Percentiles rank a stretch among this genome's conserved stretches.
Evolutionary conservation across 2,888 invertebrate species (phyloP).

Genomic region (Exephanes ischioxanthus): DNA sequence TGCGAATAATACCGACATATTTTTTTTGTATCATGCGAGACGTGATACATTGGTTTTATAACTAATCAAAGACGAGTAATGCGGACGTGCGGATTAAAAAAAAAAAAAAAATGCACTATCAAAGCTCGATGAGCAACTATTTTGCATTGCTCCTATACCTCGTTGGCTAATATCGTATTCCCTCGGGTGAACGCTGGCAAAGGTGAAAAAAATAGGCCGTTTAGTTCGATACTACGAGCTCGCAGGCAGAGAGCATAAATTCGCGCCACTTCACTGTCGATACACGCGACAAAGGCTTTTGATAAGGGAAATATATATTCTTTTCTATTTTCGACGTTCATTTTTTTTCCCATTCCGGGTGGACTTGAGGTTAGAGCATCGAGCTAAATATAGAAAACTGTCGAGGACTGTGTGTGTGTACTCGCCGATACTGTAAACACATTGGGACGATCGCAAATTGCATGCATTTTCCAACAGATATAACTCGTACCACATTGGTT

Average conservation of each 20-base stretch:
- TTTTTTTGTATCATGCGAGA: too few relatives aligned
- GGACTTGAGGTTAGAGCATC: neutral
- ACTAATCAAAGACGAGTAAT: too few relatives aligned
- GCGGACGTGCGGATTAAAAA: too few relatives aligned
- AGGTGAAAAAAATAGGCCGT: neutral
- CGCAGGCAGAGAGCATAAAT: neutral
- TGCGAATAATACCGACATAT: too few relatives aligned
- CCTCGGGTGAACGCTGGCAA: neutral
- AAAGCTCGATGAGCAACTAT: neutral
- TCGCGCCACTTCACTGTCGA: neutral
- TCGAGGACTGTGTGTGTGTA: neutral
- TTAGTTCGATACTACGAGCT: neutral
- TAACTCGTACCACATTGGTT: neutral
- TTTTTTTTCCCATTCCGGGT: neutral
- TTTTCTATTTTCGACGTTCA: neutral
- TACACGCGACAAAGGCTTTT: neutral
- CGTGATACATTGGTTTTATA: too few relatives aligned
- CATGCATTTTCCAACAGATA: conserved; percentile 29
- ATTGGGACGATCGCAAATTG: conserved; percentile 8
- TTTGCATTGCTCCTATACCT: neutral
- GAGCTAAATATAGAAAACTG: conserved; percentile 42
- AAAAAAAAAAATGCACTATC: neutral
- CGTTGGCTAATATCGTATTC: neutral
- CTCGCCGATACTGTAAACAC: conserved; percentile 3
- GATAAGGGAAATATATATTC: neutral